Percentiles rank a stretch among this genome's conserved stretches.
Evolutionary conservation across 2,113 vertebrate species (phyloP).

Genomic region (Syrmaticus mikado): DNA sequence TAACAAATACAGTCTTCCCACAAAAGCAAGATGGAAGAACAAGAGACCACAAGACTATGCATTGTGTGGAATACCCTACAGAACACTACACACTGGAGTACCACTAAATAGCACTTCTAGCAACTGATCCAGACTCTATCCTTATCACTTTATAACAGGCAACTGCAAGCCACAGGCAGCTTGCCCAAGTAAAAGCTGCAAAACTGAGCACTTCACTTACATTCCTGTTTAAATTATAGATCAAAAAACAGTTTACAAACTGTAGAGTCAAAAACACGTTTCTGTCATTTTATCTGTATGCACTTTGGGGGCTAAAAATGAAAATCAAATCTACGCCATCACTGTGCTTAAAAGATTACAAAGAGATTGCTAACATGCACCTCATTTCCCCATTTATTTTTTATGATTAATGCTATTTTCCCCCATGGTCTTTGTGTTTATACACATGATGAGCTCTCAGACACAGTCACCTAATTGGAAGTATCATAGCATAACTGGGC

Average conservation of each 20-base stretch:
- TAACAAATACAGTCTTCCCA: background rate
- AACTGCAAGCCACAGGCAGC: background rate
- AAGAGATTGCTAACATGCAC: background rate
- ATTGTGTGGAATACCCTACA: background rate
- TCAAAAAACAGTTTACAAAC: background rate
- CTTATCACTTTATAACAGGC: background rate
- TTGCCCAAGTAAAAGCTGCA: background rate
- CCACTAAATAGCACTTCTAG: background rate
- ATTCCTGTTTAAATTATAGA: background rate
- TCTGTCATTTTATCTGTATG: background rate
- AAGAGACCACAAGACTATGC: background rate
- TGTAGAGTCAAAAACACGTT: background rate
- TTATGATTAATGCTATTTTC: background rate
- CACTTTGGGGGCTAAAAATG: background rate
- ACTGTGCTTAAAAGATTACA: background rate
- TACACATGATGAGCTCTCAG: background rate
- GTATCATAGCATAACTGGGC: rapidly evolving
- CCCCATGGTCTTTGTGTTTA: background rate
- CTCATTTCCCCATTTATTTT: background rate
- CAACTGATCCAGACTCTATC: background rate
- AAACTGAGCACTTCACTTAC: background rate
- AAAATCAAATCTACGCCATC: background rate
- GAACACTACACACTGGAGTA: background rate
- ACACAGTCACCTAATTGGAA: background rate
- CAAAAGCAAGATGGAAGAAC: background rate